Evolutionary conservation across 2,797 vertebrate species (phyloP).

Genomic region (Bovichtus diacanthus): DNA sequence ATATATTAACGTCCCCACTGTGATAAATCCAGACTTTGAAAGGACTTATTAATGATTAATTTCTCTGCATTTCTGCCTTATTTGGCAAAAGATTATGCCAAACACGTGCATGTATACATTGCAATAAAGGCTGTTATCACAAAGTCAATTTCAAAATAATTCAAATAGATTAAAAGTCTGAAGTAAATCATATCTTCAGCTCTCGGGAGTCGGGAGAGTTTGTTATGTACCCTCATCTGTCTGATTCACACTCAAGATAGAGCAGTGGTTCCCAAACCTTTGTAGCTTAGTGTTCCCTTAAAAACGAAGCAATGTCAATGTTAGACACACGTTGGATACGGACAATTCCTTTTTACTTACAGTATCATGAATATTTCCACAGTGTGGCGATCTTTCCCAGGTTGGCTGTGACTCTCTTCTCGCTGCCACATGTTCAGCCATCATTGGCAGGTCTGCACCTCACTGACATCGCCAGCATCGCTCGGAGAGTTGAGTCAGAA

Average conservation of each 20-base stretch:
- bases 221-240: background rate
- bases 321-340: background rate
- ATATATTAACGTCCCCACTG: slow-evolving; percentile 21
- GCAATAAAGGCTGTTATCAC: background rate
- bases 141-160: background rate
- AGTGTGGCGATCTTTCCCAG: no score
- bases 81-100: slow-evolving; percentile 23
- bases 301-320: background rate
- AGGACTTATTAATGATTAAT: slow-evolving; percentile 27
- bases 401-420: background rate
- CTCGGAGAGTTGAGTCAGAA: slow-evolving; percentile 9
- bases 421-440: background rate
- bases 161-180: background rate
- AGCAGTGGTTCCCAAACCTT: background rate
- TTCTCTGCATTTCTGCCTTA: slow-evolving; percentile 19
- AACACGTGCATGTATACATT: background rate
- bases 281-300: background rate
- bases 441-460: background rate
- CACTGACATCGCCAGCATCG: background rate
- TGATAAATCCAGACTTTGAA: slow-evolving; percentile 25
- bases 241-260: background rate
- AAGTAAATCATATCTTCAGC: background rate
- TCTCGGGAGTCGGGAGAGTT: background rate
- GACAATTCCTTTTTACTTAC: no score
- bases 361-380: background rate